Conservation (phyloP, 2,113 vertebrate genomes). For the Phalacrocorax carbo region DNA sequence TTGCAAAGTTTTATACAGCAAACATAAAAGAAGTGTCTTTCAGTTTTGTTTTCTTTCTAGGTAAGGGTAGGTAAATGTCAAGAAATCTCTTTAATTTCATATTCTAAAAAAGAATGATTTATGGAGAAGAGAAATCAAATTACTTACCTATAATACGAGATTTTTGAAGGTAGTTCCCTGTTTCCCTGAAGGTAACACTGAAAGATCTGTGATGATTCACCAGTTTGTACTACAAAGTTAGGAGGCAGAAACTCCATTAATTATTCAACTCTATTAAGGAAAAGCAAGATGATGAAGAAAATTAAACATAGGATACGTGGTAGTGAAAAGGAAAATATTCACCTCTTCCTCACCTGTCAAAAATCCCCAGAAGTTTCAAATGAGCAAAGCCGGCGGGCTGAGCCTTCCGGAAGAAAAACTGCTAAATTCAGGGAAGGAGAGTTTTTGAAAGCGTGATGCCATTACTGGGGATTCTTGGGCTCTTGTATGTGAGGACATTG, state of each 20-base stretch:
- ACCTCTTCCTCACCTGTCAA: not conserved
- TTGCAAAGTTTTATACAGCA: constrained; percentile 7
- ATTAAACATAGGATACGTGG: not conserved
- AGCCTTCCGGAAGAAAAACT: not conserved
- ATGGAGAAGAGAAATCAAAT: constrained; percentile 44
- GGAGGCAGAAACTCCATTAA: not conserved
- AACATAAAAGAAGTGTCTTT: constrained; percentile 55
- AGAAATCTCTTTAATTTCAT: constrained; percentile 55
- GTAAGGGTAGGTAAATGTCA: constrained; percentile 44
- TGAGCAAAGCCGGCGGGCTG: not conserved
- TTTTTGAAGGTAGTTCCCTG: constrained; percentile 17
- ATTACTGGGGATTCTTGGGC: not conserved
- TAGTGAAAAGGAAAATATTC: not conserved
- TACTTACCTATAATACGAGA: not conserved
- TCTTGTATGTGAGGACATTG: fast-evolving
- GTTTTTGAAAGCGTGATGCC: fast-evolving
- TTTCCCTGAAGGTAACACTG: constrained; percentile 18
- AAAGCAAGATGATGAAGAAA: not conserved
- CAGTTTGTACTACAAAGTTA: constrained; percentile 41
- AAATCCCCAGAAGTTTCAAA: not conserved
- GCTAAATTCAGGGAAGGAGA: not conserved
- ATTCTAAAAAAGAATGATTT: constrained; percentile 64
- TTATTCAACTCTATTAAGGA: not conserved
- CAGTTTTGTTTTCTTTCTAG: constrained; percentile 14
- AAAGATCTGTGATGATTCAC: constrained; percentile 42